A percentile compares a stretch with the other conserved stretches of the same genome.
phyloP scores from a whole-genome alignment of 2,797 vertebrate species.

The Clarias laeviceps region DNA sequence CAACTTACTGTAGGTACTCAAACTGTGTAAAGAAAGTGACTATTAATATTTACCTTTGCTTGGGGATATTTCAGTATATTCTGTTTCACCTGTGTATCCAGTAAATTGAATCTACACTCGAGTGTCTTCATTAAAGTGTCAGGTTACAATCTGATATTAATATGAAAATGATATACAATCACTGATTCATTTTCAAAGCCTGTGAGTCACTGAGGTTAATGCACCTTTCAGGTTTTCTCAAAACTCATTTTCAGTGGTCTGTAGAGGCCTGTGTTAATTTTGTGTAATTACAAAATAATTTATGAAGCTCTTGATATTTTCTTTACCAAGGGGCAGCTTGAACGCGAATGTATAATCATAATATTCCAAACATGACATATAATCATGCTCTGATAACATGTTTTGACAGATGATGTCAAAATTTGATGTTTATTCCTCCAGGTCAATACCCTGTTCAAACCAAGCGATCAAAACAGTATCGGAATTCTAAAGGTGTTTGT shows the following conservation, averaged over 20 bases:
- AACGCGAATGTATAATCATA: conserved; percentile 26
- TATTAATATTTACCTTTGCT: not conserved
- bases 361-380: conserved; percentile 17
- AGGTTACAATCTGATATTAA: conserved; percentile 34
- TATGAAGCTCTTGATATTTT: conserved; percentile 17
- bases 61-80: not conserved
- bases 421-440: not conserved
- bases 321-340: not conserved
- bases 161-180: conserved; percentile 39
- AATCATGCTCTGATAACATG: conserved; percentile 11
- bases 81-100: not conserved
- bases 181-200: conserved; percentile 33
- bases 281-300: conserved; percentile 19
- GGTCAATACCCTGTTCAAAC: not conserved
- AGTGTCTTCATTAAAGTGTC: conserved; percentile 24
- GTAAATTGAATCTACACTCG: not conserved
- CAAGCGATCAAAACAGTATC: conserved; percentile 6
- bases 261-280: conserved; percentile 18
- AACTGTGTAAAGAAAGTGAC: conserved; percentile 9
- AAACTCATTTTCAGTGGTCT: conserved; percentile 13
- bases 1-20: not conserved
- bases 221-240: conserved; percentile 24
- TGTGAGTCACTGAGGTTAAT: conserved; percentile 35
- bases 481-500: not conserved
- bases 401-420: conserved; percentile 23